Evolutionary conservation across 2,888 invertebrate species (phyloP).

Genomic region (Herminia tarsipennalis): DNA sequence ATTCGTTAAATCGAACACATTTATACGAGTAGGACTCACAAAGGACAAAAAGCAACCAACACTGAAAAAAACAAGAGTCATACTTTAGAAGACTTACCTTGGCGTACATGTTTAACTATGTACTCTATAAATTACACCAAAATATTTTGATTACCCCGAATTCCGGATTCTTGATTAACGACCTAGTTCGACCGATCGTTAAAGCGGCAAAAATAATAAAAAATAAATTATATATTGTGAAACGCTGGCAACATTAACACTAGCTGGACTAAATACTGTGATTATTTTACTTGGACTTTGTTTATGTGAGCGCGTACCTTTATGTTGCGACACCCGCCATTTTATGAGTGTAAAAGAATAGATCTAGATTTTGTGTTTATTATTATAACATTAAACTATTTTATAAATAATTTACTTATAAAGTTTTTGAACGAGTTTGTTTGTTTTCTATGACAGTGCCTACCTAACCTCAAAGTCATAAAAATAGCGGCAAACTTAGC

Average conservation of each 20-base stretch:
- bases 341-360: conserved; percentile 5
- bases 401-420: not conserved
- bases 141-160: conserved; percentile 56
- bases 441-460: no score
- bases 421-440: no score
- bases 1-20: no score
- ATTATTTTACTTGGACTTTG: conserved; percentile 37
- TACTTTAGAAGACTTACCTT: no score
- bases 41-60: no score
- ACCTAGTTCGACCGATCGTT: conserved; percentile 59
- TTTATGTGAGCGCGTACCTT: conserved; percentile 45
- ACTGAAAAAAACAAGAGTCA: no score
- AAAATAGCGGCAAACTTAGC: no score
- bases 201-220: conserved; percentile 64
- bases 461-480: no score
- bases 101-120: no score
- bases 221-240: conserved; percentile 58
- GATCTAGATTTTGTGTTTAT: conserved; percentile 3
- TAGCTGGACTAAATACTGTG: conserved; percentile 35
- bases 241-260: conserved; percentile 48
- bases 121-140: conserved; percentile 33
- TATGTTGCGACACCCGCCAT: conserved; percentile 45
- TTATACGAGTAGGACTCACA: no score
- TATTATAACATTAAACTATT: not conserved
- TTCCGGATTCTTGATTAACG: conserved; percentile 59